phyloP scores from a whole-genome alignment of 1,140 invertebrate species.

The Atta colombica region DNA sequence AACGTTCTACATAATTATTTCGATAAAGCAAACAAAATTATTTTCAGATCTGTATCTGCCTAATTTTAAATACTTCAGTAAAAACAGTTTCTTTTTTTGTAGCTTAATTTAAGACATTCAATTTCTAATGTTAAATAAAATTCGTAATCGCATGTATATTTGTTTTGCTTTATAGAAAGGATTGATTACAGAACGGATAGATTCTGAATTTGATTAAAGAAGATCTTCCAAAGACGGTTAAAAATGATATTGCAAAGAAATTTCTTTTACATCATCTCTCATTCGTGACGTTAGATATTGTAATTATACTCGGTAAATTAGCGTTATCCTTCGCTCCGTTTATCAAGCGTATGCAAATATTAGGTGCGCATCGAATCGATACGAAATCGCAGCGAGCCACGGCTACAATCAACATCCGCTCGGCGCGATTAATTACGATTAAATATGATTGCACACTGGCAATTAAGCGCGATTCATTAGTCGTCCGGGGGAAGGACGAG shows the following conservation, averaged over 20 bases:
- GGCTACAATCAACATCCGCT: conserved; percentile 48
- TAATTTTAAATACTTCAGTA: too few species aligned
- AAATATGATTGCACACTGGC: conserved; percentile 56
- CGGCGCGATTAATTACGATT: conserved; percentile 56
- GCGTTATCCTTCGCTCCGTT: conserved; percentile 27
- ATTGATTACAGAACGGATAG: too few species aligned
- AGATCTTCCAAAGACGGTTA: background rate
- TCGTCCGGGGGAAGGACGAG: conserved; percentile 21
- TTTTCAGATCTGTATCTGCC: too few species aligned
- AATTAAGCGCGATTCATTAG: conserved; percentile 56
- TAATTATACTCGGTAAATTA: conserved; percentile 21
- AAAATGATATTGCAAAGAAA: background rate
- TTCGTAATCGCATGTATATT: background rate
- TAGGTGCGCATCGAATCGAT: conserved; percentile 34
- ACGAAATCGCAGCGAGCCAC: conserved; percentile 36
- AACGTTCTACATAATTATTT: too few species aligned
- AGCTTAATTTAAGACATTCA: background rate
- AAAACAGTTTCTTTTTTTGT: background rate
- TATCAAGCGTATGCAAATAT: conserved; percentile 48
- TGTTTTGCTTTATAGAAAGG: background rate
- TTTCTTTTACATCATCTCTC: background rate
- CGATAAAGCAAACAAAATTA: too few species aligned
- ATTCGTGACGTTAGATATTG: background rate
- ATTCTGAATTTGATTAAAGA: background rate
- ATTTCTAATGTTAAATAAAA: background rate